phyloP scores from a whole-genome alignment of 1,140 invertebrate species.

The Plutomurus gul region DNA sequence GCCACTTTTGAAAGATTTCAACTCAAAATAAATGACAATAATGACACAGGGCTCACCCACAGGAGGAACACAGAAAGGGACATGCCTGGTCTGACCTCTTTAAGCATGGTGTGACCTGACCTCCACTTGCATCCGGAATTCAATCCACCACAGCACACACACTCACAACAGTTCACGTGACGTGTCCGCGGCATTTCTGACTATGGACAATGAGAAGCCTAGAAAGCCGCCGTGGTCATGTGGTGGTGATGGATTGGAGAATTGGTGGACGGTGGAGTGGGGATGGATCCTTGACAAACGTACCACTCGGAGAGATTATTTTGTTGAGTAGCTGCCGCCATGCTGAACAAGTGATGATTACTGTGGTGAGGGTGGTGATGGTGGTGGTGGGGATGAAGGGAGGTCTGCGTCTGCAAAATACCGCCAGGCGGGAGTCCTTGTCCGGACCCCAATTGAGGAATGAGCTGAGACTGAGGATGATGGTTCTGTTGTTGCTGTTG shows the following conservation, averaged over 20 bases:
- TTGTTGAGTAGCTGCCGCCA: constrained; percentile 50
- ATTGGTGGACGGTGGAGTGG: constrained; percentile 53
- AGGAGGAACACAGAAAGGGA: constrained; percentile 22
- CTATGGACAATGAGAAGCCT: background rate
- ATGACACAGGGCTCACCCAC: constrained; percentile 8
- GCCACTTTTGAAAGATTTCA: no score
- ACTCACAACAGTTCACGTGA: no score
- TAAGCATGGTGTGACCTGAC: background rate
- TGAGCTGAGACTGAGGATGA: constrained; percentile 39
- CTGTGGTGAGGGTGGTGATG: constrained; percentile 46
- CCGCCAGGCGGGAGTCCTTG: constrained; percentile 39
- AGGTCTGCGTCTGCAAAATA: constrained; percentile 46
- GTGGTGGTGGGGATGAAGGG: constrained; percentile 46
- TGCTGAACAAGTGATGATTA: constrained; percentile 50
- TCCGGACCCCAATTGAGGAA: constrained; percentile 41
- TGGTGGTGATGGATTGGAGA: constrained; percentile 54
- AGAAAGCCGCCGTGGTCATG: constrained; percentile 54
- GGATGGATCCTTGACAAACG: constrained; percentile 53
- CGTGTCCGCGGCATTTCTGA: background rate
- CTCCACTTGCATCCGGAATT: no score
- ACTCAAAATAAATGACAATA: background rate
- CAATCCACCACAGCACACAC: no score
- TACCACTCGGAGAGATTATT: constrained; percentile 54
- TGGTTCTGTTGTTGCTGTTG: constrained; percentile 48
- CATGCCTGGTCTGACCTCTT: background rate